phyloP scores from a whole-genome alignment of 2,888 invertebrate genomes.

The Elysia crispata region DNA sequence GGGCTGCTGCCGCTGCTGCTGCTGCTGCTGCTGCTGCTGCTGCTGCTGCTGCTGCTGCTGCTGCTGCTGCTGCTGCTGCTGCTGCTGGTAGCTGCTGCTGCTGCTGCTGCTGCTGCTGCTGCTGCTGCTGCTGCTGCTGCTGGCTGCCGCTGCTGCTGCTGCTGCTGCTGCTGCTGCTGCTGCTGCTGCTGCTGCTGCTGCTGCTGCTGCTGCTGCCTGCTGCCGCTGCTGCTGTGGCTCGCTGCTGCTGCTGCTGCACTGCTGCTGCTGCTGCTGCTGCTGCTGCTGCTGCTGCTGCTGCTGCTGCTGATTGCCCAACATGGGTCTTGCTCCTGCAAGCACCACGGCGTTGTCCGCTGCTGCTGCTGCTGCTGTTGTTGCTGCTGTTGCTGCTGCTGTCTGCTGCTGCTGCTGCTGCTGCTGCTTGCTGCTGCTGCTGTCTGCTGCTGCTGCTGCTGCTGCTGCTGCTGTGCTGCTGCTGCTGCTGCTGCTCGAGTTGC shows the following conservation, averaged over 20 bases:
- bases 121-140: slow-evolving; percentile 9
- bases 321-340: not conserved
- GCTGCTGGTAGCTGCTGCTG: not conserved
- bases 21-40: slow-evolving; percentile 4
- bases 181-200: slow-evolving; percentile 9
- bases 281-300: slow-evolving; percentile 4
- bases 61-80: slow-evolving; percentile 1
- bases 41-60: slow-evolving; percentile 4
- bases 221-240: too few relatives aligned
- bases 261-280: not conserved
- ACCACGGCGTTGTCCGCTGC: not conserved
- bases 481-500: too few relatives aligned
- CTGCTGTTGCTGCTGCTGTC: too few relatives aligned
- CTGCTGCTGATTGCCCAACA: not conserved
- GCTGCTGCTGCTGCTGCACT: not conserved
- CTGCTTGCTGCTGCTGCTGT: too few relatives aligned
- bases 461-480: too few relatives aligned
- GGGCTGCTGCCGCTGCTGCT: too few relatives aligned
- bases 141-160: too few relatives aligned
- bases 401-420: too few relatives aligned
- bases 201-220: too few relatives aligned
- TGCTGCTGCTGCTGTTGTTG: not conserved
- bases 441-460: too few relatives aligned
- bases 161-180: slow-evolving; percentile 9
- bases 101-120: slow-evolving; percentile 9